Percentiles rank a stretch among this genome's conserved stretches.
Evolutionary conservation across 2,888 invertebrate species (phyloP).

Genomic region (Agrilus biguttatus): DNA sequence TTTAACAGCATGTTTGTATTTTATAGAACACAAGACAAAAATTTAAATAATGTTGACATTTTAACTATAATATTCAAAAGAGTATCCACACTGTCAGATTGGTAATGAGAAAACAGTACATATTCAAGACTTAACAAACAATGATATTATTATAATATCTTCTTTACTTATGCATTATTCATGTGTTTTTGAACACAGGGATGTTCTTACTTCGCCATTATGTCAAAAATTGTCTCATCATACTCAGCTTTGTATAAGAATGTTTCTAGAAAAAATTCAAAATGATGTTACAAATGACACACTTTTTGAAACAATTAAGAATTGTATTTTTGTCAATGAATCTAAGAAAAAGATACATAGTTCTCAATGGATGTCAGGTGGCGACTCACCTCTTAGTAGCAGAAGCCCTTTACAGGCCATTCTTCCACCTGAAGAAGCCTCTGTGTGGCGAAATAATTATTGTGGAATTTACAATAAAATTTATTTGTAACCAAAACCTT

Average conservation of each 20-base stretch:
- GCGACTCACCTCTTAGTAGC: constrained; percentile 8
- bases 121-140: constrained; percentile 13
- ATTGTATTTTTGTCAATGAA: constrained; percentile 8
- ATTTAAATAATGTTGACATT: background rate
- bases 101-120: constrained; percentile 7
- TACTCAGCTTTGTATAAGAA: constrained; percentile 22
- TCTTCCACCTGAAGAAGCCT: too few relatives aligned
- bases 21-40: constrained; percentile 2
- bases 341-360: background rate
- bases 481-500: too few relatives aligned
- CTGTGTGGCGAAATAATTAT: too few relatives aligned
- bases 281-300: constrained; percentile 15
- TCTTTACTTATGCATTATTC: constrained; percentile 28
- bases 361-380: constrained; percentile 12
- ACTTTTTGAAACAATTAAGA: constrained; percentile 16
- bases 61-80: constrained; percentile 4
- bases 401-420: constrained; percentile 22
- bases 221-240: constrained; percentile 19
- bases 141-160: constrained; percentile 17
- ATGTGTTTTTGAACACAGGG: constrained; percentile 24
- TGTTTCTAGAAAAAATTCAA: constrained; percentile 21
- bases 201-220: constrained; percentile 24
- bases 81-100: constrained; percentile 18
- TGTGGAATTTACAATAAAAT: too few relatives aligned
- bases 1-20: background rate